These are phyloP conservation scores for Holothuria glaberrima DNA, from an alignment of 35 echinoderm and acorn worm species.

Conservation along the genomic window DNA sequence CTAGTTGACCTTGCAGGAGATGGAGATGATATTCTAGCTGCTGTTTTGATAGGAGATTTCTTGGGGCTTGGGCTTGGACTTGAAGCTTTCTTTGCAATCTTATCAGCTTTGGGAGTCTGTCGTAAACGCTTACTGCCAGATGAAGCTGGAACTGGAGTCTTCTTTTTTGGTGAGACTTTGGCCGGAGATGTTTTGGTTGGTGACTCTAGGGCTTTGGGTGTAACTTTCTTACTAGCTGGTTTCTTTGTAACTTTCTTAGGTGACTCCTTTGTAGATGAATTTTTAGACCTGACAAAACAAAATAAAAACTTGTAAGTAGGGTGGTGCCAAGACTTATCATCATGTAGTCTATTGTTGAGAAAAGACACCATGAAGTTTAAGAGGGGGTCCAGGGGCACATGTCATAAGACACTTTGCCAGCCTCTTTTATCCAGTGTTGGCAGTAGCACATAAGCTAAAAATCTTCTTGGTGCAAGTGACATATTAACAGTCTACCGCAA, in stretches of 20 bases:
- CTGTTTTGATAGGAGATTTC: background rate
- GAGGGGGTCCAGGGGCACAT: too few species aligned
- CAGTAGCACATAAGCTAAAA: too few species aligned
- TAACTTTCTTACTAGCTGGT: background rate
- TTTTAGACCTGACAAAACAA: background rate
- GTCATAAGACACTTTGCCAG: too few species aligned
- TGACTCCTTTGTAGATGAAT: background rate
- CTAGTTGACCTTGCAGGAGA: background rate
- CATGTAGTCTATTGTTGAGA: too few species aligned
- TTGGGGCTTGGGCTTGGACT: constrained; percentile 28
- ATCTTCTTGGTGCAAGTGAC: too few species aligned
- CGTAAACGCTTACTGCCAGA: background rate
- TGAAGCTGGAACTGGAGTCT: constrained; percentile 2
- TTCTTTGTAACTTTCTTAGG: background rate
- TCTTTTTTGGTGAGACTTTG: background rate
- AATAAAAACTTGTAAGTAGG: background rate
- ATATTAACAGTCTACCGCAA: too few species aligned
- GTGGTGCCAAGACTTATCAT: too few species aligned
- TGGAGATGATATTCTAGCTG: background rate
- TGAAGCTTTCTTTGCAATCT: background rate
- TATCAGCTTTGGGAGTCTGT: background rate
- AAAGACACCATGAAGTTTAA: too few species aligned
- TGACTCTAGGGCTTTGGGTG: background rate
- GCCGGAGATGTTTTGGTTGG: constrained; percentile 2
- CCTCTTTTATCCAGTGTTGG: too few species aligned